Base-by-base conservation (phyloP, 2,888 invertebrate species). In the Campoplex capitator region DNA sequence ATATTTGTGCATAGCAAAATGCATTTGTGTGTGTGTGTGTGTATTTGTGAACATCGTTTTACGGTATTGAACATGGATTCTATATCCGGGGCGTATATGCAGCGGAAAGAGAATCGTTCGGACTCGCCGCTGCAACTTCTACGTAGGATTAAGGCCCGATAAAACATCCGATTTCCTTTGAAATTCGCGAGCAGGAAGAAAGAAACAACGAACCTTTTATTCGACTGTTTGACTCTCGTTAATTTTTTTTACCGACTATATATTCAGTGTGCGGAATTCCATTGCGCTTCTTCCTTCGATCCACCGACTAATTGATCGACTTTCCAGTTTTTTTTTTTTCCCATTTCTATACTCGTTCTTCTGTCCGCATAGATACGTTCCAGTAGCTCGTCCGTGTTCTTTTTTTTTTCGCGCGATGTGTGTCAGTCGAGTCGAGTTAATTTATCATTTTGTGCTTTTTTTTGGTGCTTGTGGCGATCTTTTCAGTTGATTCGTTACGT, bases 131-230 rank as follows among this genome's bases (percentile, higher is more conserved):
- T 79, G 86, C 87, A 28, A 51, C 71, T 75, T 38, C 65, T 79
- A 74, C 85, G 88, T 86, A 79, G 86, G 85, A 54, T 45, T 73
- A 42, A 77, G 80, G 54, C 82, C 84, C 78, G 86, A 88, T 89
- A 87, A 86, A 84, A 68, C 68, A 80, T 42, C 23, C 86, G 87
- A 88, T 89, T 89, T 87, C 84, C 88, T 84, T 85, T 83, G 62
- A 78, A 83, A 73, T 77, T 32, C 51, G 68, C 76, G 58, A 76
- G 79, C 23, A 23, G 23, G 23, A 23, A 54, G 76, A 68, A 79
- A 74, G 77, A 76, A 75, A 86, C 85, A 85, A 75, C 65, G 75
- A 78, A 70, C 73, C 48, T 86, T 23, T 23, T 79, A 87, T 84
- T 83, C 73, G 71, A 56, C 76, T 62, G 77, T 81, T 86, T 51